These are phyloP conservation scores for Hyles euphorbiae DNA, from an alignment of 1,140 invertebrate species.

Conservation along the genomic window DNA sequence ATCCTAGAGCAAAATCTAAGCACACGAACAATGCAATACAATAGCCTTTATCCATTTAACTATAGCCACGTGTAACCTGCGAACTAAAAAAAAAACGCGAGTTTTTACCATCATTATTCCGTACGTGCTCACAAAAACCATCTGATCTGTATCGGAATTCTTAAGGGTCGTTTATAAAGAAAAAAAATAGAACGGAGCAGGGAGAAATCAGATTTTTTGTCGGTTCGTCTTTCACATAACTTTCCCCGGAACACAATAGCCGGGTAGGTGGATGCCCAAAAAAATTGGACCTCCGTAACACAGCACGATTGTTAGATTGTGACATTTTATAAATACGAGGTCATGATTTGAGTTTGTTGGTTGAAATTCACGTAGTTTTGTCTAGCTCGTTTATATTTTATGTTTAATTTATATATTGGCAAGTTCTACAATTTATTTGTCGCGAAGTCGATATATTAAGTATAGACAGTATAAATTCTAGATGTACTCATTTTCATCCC, in stretches of 20 bases:
- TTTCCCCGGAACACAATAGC: slow-evolving; percentile 55
- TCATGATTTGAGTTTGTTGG: slow-evolving; percentile 28
- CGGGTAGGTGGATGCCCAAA: slow-evolving; percentile 60
- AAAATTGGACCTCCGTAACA: slow-evolving; percentile 27
- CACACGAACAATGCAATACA: slow-evolving; percentile 34
- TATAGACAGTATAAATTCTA: no score
- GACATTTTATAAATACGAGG: slow-evolving; percentile 59
- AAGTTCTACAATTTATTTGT: no score
- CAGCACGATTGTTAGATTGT: slow-evolving; percentile 53
- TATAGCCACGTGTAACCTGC: slow-evolving; percentile 49
- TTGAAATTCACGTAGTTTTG: no score
- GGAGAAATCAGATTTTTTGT: slow-evolving; percentile 46
- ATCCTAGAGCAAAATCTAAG: no score
- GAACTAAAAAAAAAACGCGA: slow-evolving; percentile 43
- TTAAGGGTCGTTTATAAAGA: slow-evolving; percentile 34
- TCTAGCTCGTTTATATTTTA: no score
- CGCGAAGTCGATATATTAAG: no score
- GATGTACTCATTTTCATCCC: no score
- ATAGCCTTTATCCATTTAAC: slow-evolving; percentile 31
- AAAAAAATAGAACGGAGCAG: slow-evolving; percentile 40
- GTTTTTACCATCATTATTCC: slow-evolving; percentile 32
- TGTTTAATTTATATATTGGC: no score
- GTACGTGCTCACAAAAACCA: slow-evolving; percentile 49
- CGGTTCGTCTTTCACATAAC: slow-evolving; percentile 56
- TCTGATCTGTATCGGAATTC: slow-evolving; percentile 52